Base-by-base conservation (phyloP, 2,888 invertebrate genomes). In the Octonoba sinensis region DNA sequence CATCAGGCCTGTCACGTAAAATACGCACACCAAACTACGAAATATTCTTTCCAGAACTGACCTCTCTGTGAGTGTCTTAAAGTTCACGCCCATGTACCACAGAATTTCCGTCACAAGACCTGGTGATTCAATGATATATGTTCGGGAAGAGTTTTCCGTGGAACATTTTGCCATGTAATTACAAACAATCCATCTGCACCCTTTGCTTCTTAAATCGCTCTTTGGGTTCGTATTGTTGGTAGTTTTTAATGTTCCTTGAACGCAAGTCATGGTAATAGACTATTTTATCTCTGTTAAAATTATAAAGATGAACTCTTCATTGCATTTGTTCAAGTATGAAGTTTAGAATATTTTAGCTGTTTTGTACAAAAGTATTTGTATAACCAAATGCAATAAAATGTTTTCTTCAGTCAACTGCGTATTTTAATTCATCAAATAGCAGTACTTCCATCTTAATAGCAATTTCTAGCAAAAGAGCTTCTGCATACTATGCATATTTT, bases 21-120 rank as follows among this genome's bases (percentile, higher is more conserved):
- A 3, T n/a, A 74, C 24, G n/a, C 62, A 62, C 1, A 73, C 20
- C 13, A 73, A 47, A 44, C 20, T 54, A 22, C 79, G 51, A 6
- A 73, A 12, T 12, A 69, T 51, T 8, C 64, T 59, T 56, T 81
- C 79, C 24, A 56, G 64, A 1, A 27, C 16, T 3, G 73, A 46
- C 18, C 64, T 73, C 6, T 11, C 46, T 12, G 11, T 54, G 18
- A 27, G 47, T 24, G 64, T 6, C 36, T 54, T 46, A 16, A 81
- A 81, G 47, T 69, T 67, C 22, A 81, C 54, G 13, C 79, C 73
- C 46, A 56, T 73, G 56, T 67, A 73, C 79, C 79, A 81, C 24
- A 81, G 24, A 20, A 81, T 27, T 27, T 81, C 73, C 13, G 73
- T 49, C 12, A 73, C 62, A 18, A 73, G 51, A 56, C 74, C 79